Percentiles rank a stretch among this genome's conserved stretches.
These are phyloP conservation scores for Euura lappo DNA, from an alignment of 1,140 invertebrate species.

Conservation along the genomic window DNA sequence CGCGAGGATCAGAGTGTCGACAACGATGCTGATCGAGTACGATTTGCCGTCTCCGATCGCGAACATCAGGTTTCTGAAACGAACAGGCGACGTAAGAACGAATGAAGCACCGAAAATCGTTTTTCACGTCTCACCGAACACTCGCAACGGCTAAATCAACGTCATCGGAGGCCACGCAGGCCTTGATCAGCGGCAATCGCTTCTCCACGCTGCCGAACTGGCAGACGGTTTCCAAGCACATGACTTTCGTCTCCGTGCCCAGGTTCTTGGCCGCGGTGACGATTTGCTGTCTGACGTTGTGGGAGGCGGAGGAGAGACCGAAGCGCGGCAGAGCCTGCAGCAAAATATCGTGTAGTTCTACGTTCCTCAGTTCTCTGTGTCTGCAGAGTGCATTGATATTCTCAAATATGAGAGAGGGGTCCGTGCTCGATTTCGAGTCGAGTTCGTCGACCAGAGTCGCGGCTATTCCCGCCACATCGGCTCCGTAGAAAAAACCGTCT, in stretches of 20 bases:
- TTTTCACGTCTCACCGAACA: slow-evolving; percentile 39
- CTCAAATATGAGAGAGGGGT: neutral
- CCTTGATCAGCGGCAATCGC: slow-evolving; percentile 39
- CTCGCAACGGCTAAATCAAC: slow-evolving; percentile 37
- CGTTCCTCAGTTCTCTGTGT: neutral
- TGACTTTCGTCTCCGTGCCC: slow-evolving; percentile 36
- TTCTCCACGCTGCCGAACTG: slow-evolving; percentile 33
- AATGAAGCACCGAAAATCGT: neutral
- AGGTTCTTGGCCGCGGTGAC: slow-evolving; percentile 19
- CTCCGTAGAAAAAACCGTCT: neutral
- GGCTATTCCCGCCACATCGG: neutral
- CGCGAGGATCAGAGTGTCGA: slow-evolving; percentile 40
- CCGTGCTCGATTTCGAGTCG: neutral
- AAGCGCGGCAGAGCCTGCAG: neutral
- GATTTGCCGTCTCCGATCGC: neutral
- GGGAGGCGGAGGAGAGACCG: neutral
- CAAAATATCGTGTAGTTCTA: neutral
- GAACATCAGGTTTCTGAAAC: neutral
- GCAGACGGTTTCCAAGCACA: slow-evolving; percentile 43
- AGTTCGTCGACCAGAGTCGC: neutral
- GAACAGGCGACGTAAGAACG: neutral
- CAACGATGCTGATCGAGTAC: neutral
- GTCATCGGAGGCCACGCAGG: slow-evolving; percentile 30
- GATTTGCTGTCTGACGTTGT: neutral
- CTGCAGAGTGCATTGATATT: neutral